phyloP scores from a whole-genome alignment of 2,113 vertebrate species.

The Daphoenositta chrysoptera region DNA sequence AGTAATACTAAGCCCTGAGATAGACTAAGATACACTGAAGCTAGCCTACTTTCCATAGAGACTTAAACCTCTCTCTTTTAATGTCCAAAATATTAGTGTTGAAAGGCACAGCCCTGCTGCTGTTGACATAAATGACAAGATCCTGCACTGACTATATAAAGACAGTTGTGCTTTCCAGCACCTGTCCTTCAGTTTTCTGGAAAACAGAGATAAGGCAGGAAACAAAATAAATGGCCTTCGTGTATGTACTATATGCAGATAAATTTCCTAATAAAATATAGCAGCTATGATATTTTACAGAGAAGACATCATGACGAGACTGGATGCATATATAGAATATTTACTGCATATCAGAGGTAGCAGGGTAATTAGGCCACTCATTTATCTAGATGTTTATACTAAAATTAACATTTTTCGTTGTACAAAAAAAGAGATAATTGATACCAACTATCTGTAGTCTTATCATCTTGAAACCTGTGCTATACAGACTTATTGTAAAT shows the following conservation, averaged over 20 bases:
- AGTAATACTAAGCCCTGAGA: not conserved
- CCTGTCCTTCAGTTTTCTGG: not conserved
- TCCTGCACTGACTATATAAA: not conserved
- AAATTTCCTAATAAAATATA: not conserved
- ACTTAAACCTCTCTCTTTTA: not conserved
- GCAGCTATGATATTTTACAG: not conserved
- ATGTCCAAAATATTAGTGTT: not conserved
- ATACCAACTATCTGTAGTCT: not conserved
- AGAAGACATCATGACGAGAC: not conserved
- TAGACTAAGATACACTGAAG: not conserved
- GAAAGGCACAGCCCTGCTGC: not conserved
- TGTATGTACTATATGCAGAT: not conserved
- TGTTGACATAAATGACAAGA: not conserved
- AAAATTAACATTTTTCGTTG: not conserved
- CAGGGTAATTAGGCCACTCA: not conserved
- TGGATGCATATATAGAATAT: not conserved
- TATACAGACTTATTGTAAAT: not conserved
- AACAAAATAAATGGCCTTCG: not conserved
- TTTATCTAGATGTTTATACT: not conserved
- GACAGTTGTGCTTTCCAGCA: not conserved
- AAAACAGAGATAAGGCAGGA: constrained; percentile 17
- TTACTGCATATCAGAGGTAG: not conserved
- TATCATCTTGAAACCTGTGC: not conserved
- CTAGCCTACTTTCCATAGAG: not conserved
- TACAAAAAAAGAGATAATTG: not conserved